phyloP scores from a whole-genome alignment of 1,140 invertebrate species.

The Cotesia typhae region DNA sequence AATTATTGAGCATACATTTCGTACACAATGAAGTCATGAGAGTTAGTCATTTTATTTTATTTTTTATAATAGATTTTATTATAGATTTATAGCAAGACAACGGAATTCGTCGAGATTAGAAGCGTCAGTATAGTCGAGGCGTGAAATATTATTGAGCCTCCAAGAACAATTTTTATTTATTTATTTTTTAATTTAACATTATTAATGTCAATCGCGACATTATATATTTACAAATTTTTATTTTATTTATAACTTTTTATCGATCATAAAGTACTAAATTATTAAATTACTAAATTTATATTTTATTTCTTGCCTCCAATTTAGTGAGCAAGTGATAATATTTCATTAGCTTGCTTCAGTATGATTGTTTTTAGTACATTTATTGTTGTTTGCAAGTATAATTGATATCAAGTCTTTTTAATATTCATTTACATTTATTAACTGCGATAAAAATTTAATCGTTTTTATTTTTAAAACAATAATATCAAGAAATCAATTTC shows the following conservation, averaged over 20 bases:
- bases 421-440: too few species aligned
- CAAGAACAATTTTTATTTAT: neutral
- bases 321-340: slow-evolving; percentile 36
- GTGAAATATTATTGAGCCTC: slow-evolving; percentile 4
- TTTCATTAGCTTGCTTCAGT: slow-evolving; percentile 32
- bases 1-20: too few species aligned
- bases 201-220: neutral
- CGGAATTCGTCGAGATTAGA: slow-evolving; percentile 2
- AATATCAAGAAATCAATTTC: too few species aligned
- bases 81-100: neutral
- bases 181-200: neutral
- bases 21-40: too few species aligned
- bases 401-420: too few species aligned
- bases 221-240: neutral
- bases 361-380: slow-evolving; percentile 22
- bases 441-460: too few species aligned
- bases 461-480: too few species aligned
- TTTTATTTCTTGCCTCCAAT: slow-evolving; percentile 4
- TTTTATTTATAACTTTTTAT: slow-evolving; percentile 5
- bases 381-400: slow-evolving; percentile 13
- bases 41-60: neutral
- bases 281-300: neutral
- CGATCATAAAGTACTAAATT: neutral
- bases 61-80: neutral
- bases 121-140: slow-evolving; percentile 8